Evolutionary conservation across 2,888 invertebrate species (phyloP), one percentile per base, ranked within the genome.

Genomic region (Scelioninae gen. 1): DNA sequence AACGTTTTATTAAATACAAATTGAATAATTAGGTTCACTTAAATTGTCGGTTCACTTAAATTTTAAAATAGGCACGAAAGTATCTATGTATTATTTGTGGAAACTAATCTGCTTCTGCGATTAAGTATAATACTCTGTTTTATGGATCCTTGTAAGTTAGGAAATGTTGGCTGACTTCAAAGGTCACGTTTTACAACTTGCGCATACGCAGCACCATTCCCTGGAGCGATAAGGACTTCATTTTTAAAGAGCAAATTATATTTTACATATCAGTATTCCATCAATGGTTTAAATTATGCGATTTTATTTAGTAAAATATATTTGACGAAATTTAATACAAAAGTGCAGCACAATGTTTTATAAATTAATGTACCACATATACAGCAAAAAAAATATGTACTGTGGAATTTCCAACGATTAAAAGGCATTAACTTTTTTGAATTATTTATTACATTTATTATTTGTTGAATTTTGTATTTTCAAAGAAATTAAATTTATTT

Each of bases 81-180:
- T 23, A 23, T 23, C 34, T 49, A 53, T 76, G 23, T 45, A 68
- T 53, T 72, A 72, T 79, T 79, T 45, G 72, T 72, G 10, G 49
- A 65, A 79, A 79, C 72, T 79, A 63, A 79, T 79, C 72, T 78
- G 49, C 58, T 79, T 66, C 10, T 34, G 40, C 79, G 63, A 72
- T 79, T 79, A 72, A 72, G 49, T 79, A 65, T 72, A 60, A 79
- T 79, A 47, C 60, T 77, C 77, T 62, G 66, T 79, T 79, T 79
- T 79, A 79, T 79, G 65, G 72, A 79, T 79, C 79, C 72, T 72
- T 79, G 79, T 79, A 79, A 80, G 55, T 74, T 80, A 53, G 60
- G 55, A 74, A 80, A 74, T 74, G 74, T 74, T 80, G 62, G 79
- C 74, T 80, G 72, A 74, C 68, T 80, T 80, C 58, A 74, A 80